Conservation (phyloP, 2,888 invertebrate genomes). For the Cosmia pyralina region DNA sequence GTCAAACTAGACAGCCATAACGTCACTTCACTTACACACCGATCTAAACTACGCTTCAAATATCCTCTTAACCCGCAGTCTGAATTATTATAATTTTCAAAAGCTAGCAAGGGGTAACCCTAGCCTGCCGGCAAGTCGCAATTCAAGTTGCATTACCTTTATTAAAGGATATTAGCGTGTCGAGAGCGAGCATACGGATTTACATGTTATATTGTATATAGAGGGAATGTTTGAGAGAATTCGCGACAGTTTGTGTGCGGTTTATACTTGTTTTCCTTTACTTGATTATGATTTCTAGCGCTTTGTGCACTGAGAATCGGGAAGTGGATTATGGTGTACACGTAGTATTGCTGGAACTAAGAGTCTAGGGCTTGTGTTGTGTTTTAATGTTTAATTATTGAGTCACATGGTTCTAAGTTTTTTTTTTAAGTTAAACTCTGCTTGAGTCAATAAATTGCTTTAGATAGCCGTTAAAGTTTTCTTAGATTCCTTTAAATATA, state of each 20-base stretch:
- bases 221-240: constrained; percentile 53
- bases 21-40: no score
- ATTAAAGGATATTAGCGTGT: constrained; percentile 73
- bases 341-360: neutral
- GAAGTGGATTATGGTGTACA: constrained; percentile 17
- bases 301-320: constrained; percentile 23
- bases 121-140: constrained; percentile 61
- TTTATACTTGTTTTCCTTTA: constrained; percentile 44
- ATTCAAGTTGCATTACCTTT: constrained; percentile 73
- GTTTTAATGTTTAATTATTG: neutral
- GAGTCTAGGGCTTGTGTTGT: neutral
- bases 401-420: no score
- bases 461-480: no score
- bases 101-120: constrained; percentile 13
- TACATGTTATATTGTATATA: constrained; percentile 63
- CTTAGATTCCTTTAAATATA: no score
- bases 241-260: constrained; percentile 53
- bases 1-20: no score
- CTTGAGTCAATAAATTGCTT: no score
- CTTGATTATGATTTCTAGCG: constrained; percentile 54
- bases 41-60: no score
- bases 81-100: neutral
- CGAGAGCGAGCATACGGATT: constrained; percentile 63
- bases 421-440: no score
- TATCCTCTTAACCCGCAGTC: neutral